Conservation (phyloP, 2,797 vertebrate species). For the Orientallactaga sibirica region DNA sequence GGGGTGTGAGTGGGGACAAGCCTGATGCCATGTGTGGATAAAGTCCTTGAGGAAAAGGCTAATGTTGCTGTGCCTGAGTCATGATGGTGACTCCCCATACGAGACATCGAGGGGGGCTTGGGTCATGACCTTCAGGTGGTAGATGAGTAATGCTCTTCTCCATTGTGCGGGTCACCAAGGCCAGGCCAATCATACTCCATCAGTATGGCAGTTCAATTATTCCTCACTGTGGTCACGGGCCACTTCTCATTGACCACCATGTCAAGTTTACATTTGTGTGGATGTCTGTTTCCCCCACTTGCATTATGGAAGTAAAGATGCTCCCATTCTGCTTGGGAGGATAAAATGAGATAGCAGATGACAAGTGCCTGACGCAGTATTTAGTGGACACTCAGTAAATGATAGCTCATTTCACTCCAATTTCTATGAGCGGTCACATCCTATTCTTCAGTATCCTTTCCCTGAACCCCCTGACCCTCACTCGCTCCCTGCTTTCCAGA, state of each 20-base stretch:
- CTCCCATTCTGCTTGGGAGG: neutral
- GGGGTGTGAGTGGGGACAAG: neutral
- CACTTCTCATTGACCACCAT: neutral
- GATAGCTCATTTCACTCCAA: neutral
- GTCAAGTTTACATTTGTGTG: constrained; percentile 6
- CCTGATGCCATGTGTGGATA: neutral
- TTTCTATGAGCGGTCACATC: neutral
- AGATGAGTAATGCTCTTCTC: neutral
- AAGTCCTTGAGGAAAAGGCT: neutral
- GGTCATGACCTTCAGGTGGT: neutral
- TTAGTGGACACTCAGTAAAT: neutral
- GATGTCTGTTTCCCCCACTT: neutral
- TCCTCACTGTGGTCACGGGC: neutral
- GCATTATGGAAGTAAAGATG: constrained; percentile 17
- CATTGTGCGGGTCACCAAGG: no score
- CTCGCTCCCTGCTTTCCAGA: no score
- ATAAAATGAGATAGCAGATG: neutral
- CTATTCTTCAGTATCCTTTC: neutral
- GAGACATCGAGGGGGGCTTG: neutral
- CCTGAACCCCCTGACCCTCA: neutral
- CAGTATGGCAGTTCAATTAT: neutral
- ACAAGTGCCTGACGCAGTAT: neutral
- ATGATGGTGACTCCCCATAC: neutral
- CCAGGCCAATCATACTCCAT: neutral
- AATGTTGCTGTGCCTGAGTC: neutral